A percentile compares a stretch with the other conserved stretches of the same genome.
Evolutionary conservation across 2,113 vertebrate species (phyloP).

Genomic region (Pterophyllum scalare): DNA sequence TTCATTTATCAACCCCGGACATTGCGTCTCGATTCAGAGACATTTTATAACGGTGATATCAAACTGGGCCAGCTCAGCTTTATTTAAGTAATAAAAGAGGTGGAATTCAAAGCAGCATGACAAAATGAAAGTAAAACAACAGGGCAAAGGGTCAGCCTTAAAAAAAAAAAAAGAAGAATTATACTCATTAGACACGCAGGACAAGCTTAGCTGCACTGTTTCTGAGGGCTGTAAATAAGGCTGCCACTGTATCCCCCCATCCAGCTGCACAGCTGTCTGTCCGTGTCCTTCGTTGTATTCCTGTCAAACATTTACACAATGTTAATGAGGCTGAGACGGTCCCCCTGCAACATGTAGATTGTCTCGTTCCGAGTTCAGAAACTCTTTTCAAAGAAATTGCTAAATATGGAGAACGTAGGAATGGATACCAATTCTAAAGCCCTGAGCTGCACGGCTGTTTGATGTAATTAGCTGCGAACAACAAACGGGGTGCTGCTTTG

Average conservation of each 20-base stretch:
- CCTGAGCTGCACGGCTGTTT: slow-evolving; percentile 53
- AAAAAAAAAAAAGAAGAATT: slow-evolving; percentile 18
- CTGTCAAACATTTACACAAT: slow-evolving; percentile 49
- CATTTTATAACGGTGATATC: neutral
- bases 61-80: neutral
- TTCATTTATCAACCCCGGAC: neutral
- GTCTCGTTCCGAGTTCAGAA: slow-evolving; percentile 57
- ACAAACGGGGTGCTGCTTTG: slow-evolving; percentile 60
- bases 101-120: neutral
- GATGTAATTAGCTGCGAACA: slow-evolving; percentile 75
- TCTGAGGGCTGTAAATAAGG: slow-evolving; percentile 13
- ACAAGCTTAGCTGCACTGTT: slow-evolving; percentile 30
- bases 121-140: neutral
- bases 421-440: slow-evolving; percentile 48
- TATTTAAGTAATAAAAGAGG: neutral
- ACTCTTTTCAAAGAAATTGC: slow-evolving; percentile 52
- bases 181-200: slow-evolving; percentile 37
- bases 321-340: slow-evolving; percentile 41
- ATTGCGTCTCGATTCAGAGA: neutral
- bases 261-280: slow-evolving; percentile 19
- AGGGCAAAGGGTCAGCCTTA: slow-evolving; percentile 8
- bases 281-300: slow-evolving; percentile 15
- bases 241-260: slow-evolving; percentile 31
- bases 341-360: slow-evolving; percentile 33
- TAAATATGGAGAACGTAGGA: slow-evolving; percentile 62